These are phyloP conservation scores for Oncorhynchus gorbuscha DNA, from an alignment of 2,113 vertebrate species.

Conservation along the genomic window DNA sequence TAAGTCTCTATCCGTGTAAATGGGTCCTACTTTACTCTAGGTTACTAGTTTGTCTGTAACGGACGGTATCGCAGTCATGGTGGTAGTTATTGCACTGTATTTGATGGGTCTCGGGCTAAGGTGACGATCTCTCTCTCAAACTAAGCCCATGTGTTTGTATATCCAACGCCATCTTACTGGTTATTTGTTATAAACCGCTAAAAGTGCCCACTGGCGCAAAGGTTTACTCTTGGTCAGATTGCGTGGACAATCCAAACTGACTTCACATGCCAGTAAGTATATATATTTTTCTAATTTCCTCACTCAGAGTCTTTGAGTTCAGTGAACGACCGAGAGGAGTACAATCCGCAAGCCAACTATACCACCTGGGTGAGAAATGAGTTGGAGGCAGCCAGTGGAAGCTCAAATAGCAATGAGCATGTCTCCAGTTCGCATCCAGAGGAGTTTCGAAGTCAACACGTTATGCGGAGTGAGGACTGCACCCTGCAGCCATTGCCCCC, in stretches of 20 bases:
- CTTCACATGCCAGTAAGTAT: too few species aligned
- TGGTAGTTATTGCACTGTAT: background rate
- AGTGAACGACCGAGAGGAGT: slow-evolving; percentile 50
- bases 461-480: fast-evolving
- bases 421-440: slow-evolving; percentile 31
- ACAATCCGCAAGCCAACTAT: slow-evolving; percentile 37
- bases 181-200: background rate
- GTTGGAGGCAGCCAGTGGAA: background rate
- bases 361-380: slow-evolving; percentile 44
- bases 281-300: background rate
- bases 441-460: background rate
- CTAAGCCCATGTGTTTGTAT: background rate
- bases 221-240: background rate
- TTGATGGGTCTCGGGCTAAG: background rate
- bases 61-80: background rate
- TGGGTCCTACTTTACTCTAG: too few species aligned
- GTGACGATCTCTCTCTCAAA: background rate
- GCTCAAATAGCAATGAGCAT: slow-evolving; percentile 17
- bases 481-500: background rate
- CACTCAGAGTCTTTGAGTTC: slow-evolving; percentile 70
- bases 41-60: background rate
- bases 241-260: background rate
- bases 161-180: slow-evolving; percentile 15
- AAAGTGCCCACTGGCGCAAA: background rate
- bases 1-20: too few species aligned